A percentile compares a stretch with the other conserved stretches of the same genome.
Evolutionary conservation across 2,797 vertebrate genomes (phyloP).

Genomic region (Octomys mimax): DNA sequence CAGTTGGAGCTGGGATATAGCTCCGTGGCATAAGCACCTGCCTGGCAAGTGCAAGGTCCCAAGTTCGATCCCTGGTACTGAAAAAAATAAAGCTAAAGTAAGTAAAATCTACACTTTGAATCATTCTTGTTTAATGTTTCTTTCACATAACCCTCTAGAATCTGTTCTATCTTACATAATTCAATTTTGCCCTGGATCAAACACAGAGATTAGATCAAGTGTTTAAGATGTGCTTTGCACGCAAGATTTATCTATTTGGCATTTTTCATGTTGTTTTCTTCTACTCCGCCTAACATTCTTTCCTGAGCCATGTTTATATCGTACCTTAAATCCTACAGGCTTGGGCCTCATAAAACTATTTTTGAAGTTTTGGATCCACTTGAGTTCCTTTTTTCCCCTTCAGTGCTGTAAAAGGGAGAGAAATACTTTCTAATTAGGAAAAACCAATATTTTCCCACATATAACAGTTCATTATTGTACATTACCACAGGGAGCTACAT

Average conservation of each 20-base stretch:
- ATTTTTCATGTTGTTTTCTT: conserved; percentile 19
- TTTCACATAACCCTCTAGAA: conserved; percentile 3
- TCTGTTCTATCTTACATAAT: conserved; percentile 58
- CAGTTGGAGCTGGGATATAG: neutral
- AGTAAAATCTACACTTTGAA: neutral
- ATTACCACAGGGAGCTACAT: conserved; percentile 7
- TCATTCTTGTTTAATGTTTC: neutral
- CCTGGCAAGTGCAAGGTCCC: no score
- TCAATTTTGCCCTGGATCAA: conserved; percentile 14
- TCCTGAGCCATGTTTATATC: neutral
- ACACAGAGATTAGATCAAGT: conserved; percentile 25
- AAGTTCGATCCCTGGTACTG: no score
- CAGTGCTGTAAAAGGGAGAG: neutral
- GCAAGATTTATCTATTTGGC: neutral
- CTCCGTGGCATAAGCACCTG: no score
- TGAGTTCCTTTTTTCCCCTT: neutral
- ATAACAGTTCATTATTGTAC: conserved; percentile 25
- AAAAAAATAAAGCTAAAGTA: neutral
- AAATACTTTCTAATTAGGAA: neutral
- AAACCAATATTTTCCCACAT: neutral
- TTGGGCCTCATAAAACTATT: conserved; percentile 13
- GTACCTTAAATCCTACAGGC: neutral
- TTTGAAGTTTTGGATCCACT: neutral
- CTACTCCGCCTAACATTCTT: neutral
- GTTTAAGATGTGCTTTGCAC: neutral